phyloP scores from a whole-genome alignment of 2,888 invertebrate species.

The Scaptomyza tumidula region DNA sequence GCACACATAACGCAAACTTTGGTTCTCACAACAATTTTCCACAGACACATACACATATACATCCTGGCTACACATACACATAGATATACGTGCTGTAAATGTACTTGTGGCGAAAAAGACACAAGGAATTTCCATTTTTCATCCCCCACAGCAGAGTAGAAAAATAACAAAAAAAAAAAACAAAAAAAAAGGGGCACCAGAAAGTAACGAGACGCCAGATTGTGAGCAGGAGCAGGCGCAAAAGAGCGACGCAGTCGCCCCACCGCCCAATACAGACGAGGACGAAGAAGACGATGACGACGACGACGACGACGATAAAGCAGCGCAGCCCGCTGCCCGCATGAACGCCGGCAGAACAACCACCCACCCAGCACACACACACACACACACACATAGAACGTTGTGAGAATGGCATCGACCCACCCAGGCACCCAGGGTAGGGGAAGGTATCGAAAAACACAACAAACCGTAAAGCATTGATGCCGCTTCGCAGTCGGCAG shows the following conservation, averaged over 20 bases:
- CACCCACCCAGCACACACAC: conserved; percentile 50
- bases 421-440: conserved; percentile 2
- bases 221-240: conserved; percentile 64
- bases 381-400: conserved; percentile 46
- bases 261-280: conserved; percentile 35
- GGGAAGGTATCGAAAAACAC: conserved; percentile 67
- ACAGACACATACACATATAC: conserved; percentile 1
- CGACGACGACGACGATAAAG: conserved; percentile 13
- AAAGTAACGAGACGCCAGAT: conserved; percentile 46
- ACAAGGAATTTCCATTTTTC: conserved; percentile 44
- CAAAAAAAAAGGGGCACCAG: conserved; percentile 53
- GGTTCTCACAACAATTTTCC: conserved; percentile 50
- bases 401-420: conserved; percentile 30
- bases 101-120: conserved; percentile 12
- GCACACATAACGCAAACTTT: conserved; percentile 17
- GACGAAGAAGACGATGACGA: conserved; percentile 1
- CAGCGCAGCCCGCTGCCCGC: conserved; percentile 36
- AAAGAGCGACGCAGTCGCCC: conserved; percentile 49
- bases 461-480: conserved; percentile 83
- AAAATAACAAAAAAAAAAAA: conserved; percentile 40
- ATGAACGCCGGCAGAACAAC: conserved; percentile 54
- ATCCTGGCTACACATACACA: neutral
- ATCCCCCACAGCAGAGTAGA: conserved; percentile 60
- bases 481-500: conserved; percentile 29
- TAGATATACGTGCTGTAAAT: neutral